These are phyloP conservation scores for Napeogenes sylphis DNA, from an alignment of 2,888 invertebrate species.

Conservation along the genomic window DNA sequence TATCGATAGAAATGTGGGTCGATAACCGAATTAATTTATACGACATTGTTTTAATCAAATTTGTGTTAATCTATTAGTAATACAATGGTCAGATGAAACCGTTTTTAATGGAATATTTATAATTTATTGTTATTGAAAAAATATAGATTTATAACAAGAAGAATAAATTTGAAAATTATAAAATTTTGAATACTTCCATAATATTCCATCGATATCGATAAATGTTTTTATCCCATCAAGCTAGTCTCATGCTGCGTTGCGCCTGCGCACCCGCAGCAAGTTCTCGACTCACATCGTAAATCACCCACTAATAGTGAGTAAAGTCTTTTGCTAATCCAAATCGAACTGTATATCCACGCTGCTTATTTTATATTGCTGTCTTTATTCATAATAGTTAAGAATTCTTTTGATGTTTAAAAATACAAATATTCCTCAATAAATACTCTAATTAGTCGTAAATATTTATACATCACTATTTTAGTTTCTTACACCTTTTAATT, in stretches of 20 bases:
- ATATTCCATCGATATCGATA: constrained; percentile 25
- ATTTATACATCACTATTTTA: background rate
- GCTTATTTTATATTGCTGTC: constrained; percentile 13
- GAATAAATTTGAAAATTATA: too few species aligned
- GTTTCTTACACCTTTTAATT: too few species aligned
- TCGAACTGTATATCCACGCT: constrained; percentile 43
- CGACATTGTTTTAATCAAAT: constrained; percentile 5
- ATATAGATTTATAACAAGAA: too few species aligned
- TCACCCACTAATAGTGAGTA: constrained; percentile 72
- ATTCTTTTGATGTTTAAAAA: background rate
- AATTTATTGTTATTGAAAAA: too few species aligned
- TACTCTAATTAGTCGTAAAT: background rate
- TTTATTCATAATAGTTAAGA: constrained; percentile 5
- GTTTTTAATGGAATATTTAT: too few species aligned
- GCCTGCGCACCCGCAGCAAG: constrained; percentile 47
- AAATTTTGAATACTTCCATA: too few species aligned
- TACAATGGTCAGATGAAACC: too few species aligned
- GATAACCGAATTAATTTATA: background rate
- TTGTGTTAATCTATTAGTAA: too few species aligned
- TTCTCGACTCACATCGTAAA: constrained; percentile 68
- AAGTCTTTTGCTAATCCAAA: constrained; percentile 74
- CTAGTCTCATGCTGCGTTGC: constrained; percentile 65
- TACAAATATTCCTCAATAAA: background rate
- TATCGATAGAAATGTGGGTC: constrained; percentile 28
- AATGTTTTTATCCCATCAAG: constrained; percentile 38